These are phyloP conservation scores for Loris lydekkerianus DNA, from an alignment of 2,797 vertebrate genomes.

Conservation along the genomic window DNA sequence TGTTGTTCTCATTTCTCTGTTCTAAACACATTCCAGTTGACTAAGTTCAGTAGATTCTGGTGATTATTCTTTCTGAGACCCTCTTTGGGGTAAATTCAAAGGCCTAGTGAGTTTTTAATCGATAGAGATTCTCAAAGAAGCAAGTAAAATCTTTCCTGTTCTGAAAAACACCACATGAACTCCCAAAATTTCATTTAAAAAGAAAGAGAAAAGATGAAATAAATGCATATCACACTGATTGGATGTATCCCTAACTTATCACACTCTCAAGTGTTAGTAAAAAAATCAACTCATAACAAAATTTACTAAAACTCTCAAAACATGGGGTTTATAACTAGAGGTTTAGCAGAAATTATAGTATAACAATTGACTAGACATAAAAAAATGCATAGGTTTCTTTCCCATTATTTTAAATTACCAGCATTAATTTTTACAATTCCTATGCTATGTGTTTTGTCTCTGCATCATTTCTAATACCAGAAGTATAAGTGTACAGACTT, in stretches of 20 bases:
- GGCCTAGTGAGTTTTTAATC: neutral
- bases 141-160: constrained; percentile 44
- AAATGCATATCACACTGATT: too few species aligned
- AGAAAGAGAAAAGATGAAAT: neutral
- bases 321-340: neutral
- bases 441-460: too few species aligned
- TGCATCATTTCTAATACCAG: too few species aligned
- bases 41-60: constrained; percentile 55
- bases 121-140: constrained; percentile 52
- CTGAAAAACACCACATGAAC: constrained; percentile 51
- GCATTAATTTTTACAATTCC: too few species aligned
- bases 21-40: constrained; percentile 48
- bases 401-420: too few species aligned
- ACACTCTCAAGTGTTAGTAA: neutral
- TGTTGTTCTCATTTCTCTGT: constrained; percentile 55
- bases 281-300: neutral
- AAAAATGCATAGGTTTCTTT: neutral
- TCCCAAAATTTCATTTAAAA: neutral
- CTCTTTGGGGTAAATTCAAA: constrained; percentile 54
- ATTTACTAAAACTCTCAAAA: constrained; percentile 22
- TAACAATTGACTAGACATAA: constrained; percentile 9
- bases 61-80: constrained; percentile 52
- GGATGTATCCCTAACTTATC: too few species aligned
- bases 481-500: too few species aligned
- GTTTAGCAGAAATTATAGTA: neutral